Evolutionary conservation across 2,888 invertebrate genomes (phyloP).

Genomic region (Carabus problematicus): DNA sequence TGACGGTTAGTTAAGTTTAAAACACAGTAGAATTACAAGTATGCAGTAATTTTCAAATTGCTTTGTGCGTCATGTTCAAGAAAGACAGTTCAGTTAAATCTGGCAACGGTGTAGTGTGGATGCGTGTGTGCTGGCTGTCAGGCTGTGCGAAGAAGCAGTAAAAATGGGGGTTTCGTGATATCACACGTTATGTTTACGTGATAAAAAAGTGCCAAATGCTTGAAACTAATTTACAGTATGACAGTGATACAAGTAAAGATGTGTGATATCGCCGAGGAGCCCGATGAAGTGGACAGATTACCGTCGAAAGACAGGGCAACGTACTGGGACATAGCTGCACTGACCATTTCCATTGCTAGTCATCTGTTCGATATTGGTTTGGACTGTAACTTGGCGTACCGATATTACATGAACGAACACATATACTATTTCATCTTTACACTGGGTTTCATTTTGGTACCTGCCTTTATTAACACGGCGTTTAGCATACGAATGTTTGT

Average conservation of each 20-base stretch:
- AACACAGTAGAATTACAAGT: too few relatives aligned
- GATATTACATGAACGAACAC: conserved; percentile 66
- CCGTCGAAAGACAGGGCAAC: conserved; percentile 67
- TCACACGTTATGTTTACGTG: conserved; percentile 9
- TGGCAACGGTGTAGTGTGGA: too few relatives aligned
- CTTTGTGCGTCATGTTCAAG: too few relatives aligned
- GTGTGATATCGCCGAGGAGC: conserved; percentile 57
- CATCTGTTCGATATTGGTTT: conserved; percentile 74
- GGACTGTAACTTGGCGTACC: conserved; percentile 73
- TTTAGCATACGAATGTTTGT: conserved; percentile 78
- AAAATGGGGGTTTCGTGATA: conserved; percentile 6
- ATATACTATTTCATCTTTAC: conserved; percentile 73
- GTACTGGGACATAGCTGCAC: conserved; percentile 69
- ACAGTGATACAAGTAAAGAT: conserved; percentile 52
- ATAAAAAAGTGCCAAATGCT: conserved; percentile 11
- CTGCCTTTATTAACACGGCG: conserved; percentile 77
- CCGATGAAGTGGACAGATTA: conserved; percentile 67
- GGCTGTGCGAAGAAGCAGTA: too few relatives aligned
- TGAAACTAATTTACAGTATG: conserved; percentile 8
- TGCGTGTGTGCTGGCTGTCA: too few relatives aligned
- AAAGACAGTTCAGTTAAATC: too few relatives aligned
- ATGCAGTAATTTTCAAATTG: too few relatives aligned
- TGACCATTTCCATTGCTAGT: conserved; percentile 70
- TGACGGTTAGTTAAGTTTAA: too few relatives aligned
- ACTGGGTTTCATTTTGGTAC: conserved; percentile 72